A percentile compares a stretch with the other conserved stretches of the same genome.
phyloP scores from a whole-genome alignment of 2,888 invertebrate genomes.

The Nezara viridula region DNA sequence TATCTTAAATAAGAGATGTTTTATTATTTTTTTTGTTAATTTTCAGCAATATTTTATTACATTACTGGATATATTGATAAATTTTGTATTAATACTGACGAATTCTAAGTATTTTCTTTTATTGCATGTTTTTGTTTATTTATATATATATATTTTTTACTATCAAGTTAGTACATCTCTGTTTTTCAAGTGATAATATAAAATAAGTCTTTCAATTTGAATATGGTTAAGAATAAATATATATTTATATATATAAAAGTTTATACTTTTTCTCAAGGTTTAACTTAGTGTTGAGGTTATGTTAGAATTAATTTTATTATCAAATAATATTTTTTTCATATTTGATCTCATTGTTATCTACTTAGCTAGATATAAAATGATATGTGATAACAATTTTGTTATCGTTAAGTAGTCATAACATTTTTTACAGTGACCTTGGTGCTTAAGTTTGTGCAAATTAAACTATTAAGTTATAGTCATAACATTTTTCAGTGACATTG shows the following conservation, averaged over 20 bases:
- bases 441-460: not conserved
- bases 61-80: not conserved
- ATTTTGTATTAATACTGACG: not conserved
- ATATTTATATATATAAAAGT: not conserved
- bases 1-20: not conserved
- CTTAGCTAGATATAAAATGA: not conserved
- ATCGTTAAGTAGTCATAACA: not conserved
- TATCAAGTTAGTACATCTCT: not conserved
- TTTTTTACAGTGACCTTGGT: not conserved
- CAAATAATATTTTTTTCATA: not conserved
- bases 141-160: not conserved
- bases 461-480: too few relatives aligned
- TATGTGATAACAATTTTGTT: slow-evolving; percentile 7
- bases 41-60: slow-evolving; percentile 7
- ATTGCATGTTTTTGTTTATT: not conserved
- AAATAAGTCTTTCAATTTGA: slow-evolving; percentile 41
- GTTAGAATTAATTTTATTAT: not conserved
- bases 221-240: not conserved
- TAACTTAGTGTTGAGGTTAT: not conserved
- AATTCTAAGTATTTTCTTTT: not conserved
- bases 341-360: slow-evolving; percentile 22
- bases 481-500: not conserved
- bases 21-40: slow-evolving; percentile 20
- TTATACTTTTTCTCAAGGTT: not conserved
- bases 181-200: slow-evolving; percentile 11